Evolutionary conservation across 2,797 vertebrate species (phyloP), one percentile per base, ranked within the genome.

Genomic region (Brotogeris chrysoptera): DNA sequence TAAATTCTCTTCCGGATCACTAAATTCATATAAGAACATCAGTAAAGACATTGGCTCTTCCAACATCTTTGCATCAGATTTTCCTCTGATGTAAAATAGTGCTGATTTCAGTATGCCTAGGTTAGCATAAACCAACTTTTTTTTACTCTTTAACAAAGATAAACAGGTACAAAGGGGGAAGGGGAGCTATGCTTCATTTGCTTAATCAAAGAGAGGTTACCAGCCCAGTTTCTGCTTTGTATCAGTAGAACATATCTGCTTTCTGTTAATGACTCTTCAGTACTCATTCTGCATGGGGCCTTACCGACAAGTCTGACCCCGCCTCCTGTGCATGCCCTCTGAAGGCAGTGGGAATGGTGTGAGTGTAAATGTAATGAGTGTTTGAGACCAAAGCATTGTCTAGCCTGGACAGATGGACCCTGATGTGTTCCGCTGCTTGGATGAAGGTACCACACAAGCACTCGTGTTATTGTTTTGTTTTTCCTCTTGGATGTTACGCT

Each of bases 1-100:
- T 90, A 68, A 91, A 82, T 89, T 92, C 49, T 76, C 63, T 69
- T 59, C 12, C 39, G 15, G 28, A 61, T 43, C 68, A 36, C n/a
- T 72, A 86, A 86, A 88, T 13, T 38, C 32, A 78, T 21, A 28
- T 57, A 64, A 81, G 86, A 84, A 32, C 16, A 18, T 64, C 44
- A n/a, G 25, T 52, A 49, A 66, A 77, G 52, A 60, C 32, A 32
- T 2, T 44, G 71, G 16, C 55, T 20, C 12, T n/a, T 55, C 19
- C 30, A 55, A n/a, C 13, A 4, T n/a, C 52, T 55, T 55, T 55
- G 14, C 53, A 55, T n/a, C 53, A 89, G 64, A 63, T 60, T 25
- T 65, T 76, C 44, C 32, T 43, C 34, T 79, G n/a, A 23, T 73
- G 21, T 70, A 57, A 95, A 90, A 63, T 21, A 34, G 10, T 13